Evolutionary conservation across 2,797 vertebrate species (phyloP).

Genomic region (Mallotus villosus): DNA sequence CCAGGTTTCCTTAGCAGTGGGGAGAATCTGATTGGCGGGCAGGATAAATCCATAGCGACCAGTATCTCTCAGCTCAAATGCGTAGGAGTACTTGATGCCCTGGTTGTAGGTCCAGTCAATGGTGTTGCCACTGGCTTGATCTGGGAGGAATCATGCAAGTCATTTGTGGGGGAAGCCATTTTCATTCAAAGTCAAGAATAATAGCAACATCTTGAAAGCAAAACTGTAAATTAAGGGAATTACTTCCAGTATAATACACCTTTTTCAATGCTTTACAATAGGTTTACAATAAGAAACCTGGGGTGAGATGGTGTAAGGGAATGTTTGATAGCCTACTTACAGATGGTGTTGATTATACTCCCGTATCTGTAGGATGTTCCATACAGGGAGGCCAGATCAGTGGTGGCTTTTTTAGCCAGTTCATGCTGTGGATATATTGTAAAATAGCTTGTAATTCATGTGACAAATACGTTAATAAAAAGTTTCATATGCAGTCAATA

Average conservation of each 20-base stretch:
- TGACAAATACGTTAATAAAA: neutral
- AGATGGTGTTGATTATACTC: conserved; percentile 89
- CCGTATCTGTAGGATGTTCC: conserved; percentile 84
- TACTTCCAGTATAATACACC: neutral
- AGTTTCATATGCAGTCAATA: neutral
- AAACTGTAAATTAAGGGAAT: neutral
- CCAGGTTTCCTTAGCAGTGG: conserved; percentile 90
- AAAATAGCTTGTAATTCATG: neutral
- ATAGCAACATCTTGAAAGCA: neutral
- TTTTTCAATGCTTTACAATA: neutral
- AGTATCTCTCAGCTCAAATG: conserved; percentile 91
- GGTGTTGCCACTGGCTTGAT: conserved; percentile 84
- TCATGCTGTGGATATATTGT: conserved; percentile 66
- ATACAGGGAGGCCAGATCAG: conserved; percentile 80
- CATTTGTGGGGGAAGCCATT: no score
- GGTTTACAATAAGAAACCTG: neutral
- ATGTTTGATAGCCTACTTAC: conserved; percentile 74
- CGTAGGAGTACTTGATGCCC: conserved; percentile 93
- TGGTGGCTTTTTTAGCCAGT: conserved; percentile 76
- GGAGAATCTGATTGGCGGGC: conserved; percentile 87
- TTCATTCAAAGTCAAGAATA: neutral
- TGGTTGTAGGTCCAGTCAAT: conserved; percentile 92
- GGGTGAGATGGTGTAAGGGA: no score
- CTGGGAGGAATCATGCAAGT: conserved; percentile 57
- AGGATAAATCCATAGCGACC: conserved; percentile 88